Base-by-base conservation (phyloP, 2,113 vertebrate species). In the Cololabis saira region DNA sequence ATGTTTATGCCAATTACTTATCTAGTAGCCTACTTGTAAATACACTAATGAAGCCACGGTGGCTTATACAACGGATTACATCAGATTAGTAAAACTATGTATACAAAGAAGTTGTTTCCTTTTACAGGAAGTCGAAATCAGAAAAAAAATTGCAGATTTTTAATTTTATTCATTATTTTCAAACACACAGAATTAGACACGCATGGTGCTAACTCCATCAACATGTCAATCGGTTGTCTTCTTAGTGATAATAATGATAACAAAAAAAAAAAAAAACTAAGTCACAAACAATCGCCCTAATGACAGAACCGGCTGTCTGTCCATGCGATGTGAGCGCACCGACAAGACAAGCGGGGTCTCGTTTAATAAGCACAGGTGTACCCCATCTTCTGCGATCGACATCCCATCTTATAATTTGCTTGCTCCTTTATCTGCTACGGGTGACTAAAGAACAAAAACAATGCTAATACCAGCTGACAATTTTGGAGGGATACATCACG, bases 381-480 rank as follows among this genome's bases (percentile, higher is more conserved):
- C 67, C 70, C 60, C 62, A 85, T 77, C 49, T 48, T 57, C 69
- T 67, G 65, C 43, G 49, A 78, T 59, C 76, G 61, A 78, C 78
- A 50, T 76, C 81, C 63, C 71, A 67, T 83, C 67, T 54, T 89
- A 67, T 79, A 82, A 82, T 85, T 90, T 71, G 72, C 77, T 22
- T 51, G 49, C 69, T 83, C 67, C 57, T 56, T 76, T 71, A 84
- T 88, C 79, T 64, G 82, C 58, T 83, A 81, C 75, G 85, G 88
- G 79, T 90, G 88, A 90, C 78, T 87, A 81, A 82, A 81, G 81
- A 88, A 88, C 84, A 85, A 89, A 88, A 87, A 88, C 84, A 90
- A 90, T 78, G 77, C 76, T 89, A 89, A 87, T 85, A 88, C 82
- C 81, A 85, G 79, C 87, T 90, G 89, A 90, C 89, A 89, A 87